These are phyloP conservation scores for Calliopsis andreniformis DNA, from an alignment of 1,140 invertebrate species.

Conservation along the genomic window DNA sequence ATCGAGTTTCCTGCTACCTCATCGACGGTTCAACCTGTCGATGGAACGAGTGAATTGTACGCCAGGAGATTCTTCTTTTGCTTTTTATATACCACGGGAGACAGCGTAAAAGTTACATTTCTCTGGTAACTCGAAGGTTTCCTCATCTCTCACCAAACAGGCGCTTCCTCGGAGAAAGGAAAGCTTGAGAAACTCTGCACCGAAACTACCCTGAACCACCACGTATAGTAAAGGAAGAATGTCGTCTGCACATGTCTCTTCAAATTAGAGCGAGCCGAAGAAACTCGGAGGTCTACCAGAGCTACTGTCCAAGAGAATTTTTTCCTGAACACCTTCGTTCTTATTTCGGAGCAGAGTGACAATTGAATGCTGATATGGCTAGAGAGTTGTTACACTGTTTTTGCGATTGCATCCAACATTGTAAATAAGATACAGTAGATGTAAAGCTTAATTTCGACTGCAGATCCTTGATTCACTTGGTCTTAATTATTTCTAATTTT, in stretches of 20 bases:
- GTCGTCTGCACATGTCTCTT: not conserved
- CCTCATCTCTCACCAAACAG: not conserved
- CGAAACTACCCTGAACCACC: no score
- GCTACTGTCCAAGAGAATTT: not conserved
- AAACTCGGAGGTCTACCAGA: not conserved
- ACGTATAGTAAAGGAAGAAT: not conserved
- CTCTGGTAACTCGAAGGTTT: not conserved
- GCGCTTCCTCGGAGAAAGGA: not conserved
- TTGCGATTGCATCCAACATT: no score
- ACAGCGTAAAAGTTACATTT: not conserved
- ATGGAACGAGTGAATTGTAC: not conserved
- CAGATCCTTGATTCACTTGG: no score
- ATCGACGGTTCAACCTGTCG: not conserved
- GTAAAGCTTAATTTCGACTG: no score
- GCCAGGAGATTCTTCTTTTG: not conserved
- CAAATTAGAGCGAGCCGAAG: not conserved
- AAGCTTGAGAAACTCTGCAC: constrained; percentile 20
- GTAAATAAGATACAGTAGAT: no score
- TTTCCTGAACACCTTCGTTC: not conserved
- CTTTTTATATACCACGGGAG: not conserved
- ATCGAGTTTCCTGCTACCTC: not conserved
- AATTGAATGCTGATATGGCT: not conserved
- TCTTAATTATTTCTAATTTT: no score
- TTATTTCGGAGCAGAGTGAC: no score
- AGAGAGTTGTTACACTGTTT: not conserved